These are phyloP conservation scores for Thalassoma bifasciatum DNA, from an alignment of 2,113 vertebrate genomes.

Conservation along the genomic window DNA sequence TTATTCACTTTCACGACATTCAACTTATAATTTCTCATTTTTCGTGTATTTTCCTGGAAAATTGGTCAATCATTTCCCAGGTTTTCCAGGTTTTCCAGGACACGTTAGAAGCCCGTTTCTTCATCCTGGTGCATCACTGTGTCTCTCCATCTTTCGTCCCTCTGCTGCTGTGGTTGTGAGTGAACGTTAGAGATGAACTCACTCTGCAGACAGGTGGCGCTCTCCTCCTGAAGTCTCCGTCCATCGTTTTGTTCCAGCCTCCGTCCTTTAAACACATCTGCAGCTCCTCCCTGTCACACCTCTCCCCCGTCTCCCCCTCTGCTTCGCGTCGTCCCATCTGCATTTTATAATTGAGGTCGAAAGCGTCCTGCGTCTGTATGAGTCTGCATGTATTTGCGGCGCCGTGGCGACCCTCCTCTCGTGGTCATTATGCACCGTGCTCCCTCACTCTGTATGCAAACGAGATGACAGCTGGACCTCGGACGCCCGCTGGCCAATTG, in stretches of 20 bases:
- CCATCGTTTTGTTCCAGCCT: neutral
- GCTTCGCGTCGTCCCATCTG: constrained; percentile 26
- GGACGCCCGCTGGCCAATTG: neutral
- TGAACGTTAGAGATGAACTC: no score
- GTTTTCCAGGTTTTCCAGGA: no score
- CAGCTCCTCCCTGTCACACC: neutral
- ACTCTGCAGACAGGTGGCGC: no score
- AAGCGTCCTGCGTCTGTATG: neutral
- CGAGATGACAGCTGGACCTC: constrained; percentile 32
- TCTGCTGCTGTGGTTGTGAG: no score
- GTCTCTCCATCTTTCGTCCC: no score
- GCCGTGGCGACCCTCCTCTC: constrained; percentile 18
- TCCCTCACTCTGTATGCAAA: constrained; percentile 58
- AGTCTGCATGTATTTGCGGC: constrained; percentile 13
- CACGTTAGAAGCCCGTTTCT: no score
- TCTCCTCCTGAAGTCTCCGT: no score
- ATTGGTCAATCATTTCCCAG: no score
- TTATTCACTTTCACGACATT: no score
- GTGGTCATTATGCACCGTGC: constrained; percentile 24
- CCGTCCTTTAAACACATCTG: neutral
- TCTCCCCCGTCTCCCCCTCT: neutral
- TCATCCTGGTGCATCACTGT: no score
- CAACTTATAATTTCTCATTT: no score
- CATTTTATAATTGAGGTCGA: constrained; percentile 57
- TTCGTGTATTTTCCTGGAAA: no score